Conservation (phyloP, 2,113 vertebrate species). For the Neoarius graeffei region DNA sequence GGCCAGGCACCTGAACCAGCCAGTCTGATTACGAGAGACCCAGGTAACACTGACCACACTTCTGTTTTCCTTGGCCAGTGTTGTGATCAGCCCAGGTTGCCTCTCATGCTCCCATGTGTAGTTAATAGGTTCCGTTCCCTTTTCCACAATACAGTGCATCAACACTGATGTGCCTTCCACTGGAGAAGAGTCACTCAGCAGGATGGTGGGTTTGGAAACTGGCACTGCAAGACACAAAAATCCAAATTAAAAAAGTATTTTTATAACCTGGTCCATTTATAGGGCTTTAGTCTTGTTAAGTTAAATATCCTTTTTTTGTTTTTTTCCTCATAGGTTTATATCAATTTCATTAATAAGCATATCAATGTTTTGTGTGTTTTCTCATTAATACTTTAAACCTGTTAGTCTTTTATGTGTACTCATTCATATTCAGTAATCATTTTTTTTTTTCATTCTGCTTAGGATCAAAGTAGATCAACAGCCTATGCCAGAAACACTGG, state of each 20-base stretch:
- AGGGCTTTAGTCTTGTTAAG: not conserved
- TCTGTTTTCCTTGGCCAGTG: slow-evolving; percentile 58
- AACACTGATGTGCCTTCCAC: slow-evolving; percentile 72
- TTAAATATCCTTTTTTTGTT: not conserved
- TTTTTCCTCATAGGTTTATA: not conserved
- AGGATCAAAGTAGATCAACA: not conserved
- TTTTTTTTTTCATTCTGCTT: not conserved
- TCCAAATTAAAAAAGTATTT: not conserved
- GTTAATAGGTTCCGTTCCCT: slow-evolving; percentile 79
- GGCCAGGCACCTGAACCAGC: slow-evolving; percentile 82
- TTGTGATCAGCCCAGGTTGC: slow-evolving; percentile 53
- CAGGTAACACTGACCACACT: slow-evolving; percentile 67
- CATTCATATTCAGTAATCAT: not conserved
- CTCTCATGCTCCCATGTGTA: slow-evolving; percentile 79
- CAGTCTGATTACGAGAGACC: slow-evolving; percentile 76
- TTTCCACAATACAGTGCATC: slow-evolving; percentile 75
- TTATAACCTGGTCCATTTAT: not conserved
- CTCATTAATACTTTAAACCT: not conserved
- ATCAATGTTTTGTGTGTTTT: not conserved
- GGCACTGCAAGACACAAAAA: slow-evolving; percentile 71
- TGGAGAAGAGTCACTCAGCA: slow-evolving; percentile 69
- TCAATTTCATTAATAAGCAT: not conserved
- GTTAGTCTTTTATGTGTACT: not conserved
- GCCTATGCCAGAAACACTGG: not conserved
- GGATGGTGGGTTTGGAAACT: slow-evolving; percentile 78